Percentiles rank a stretch among this genome's conserved stretches.
Conservation (phyloP, 2,888 invertebrate genomes). For the Chymomyza amoena region DNA sequence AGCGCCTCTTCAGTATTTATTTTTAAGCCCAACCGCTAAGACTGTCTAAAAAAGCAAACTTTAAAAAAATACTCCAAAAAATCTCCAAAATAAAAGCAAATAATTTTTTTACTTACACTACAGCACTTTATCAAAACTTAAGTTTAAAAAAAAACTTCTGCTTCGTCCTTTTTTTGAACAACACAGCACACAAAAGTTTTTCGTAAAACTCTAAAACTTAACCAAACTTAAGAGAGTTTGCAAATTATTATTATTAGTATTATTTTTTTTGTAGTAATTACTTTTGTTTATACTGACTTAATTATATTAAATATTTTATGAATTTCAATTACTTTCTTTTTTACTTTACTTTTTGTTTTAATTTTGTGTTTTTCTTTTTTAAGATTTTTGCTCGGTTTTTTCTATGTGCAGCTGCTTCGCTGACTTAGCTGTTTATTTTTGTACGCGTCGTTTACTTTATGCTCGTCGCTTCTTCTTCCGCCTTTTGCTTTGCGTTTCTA, state of each 20-base stretch:
- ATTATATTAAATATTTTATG: not conserved
- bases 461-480: slow-evolving; percentile 15
- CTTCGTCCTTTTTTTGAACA: not conserved
- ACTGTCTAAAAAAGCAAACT: no score
- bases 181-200: not conserved
- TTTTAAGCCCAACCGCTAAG: no score
- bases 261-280: not conserved
- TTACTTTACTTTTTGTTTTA: slow-evolving; percentile 19
- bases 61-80: no score
- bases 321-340: slow-evolving; percentile 19
- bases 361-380: slow-evolving; percentile 18
- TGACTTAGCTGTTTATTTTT: slow-evolving; percentile 19
- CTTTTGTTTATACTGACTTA: not conserved
- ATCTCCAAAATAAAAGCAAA: no score
- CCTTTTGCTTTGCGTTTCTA: slow-evolving; percentile 21
- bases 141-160: not conserved
- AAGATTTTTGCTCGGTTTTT: slow-evolving; percentile 5
- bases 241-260: not conserved
- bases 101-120: no score
- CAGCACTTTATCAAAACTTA: not conserved
- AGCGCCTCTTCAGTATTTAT: no score
- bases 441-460: slow-evolving; percentile 27
- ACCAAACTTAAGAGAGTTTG: not conserved
- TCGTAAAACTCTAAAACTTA: not conserved
- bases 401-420: slow-evolving; percentile 17